Base-by-base conservation (phyloP, 2,888 invertebrate species). In the Candidula unifasciata region DNA sequence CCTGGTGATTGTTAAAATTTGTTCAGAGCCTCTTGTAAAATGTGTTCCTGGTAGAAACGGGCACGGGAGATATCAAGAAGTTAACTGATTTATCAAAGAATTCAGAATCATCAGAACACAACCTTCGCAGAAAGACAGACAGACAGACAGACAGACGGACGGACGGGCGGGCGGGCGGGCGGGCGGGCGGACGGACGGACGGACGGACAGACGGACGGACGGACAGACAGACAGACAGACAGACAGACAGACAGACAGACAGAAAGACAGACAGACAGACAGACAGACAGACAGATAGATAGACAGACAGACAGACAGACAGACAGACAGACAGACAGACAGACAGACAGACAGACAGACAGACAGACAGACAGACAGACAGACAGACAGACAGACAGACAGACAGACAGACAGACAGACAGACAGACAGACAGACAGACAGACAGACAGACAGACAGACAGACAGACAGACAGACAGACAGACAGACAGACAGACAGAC, bases 351-450 rank as follows among this genome's bases (percentile, higher is more conserved):
- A 66, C 27, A 80, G 80, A 80, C 27, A 80, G 68, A 80, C 44
- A 80, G 68, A 66, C 52, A 66, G 80, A 80, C 44, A 66, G 66
- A 66, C 68, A 80, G 82, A 66, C 68, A 80, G 80, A 80, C 35
- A 80, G 80, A 66, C 68, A 66, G 68, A 80, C 80, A 66, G 52
- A 66, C 35, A 66, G 68, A 80, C 68, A 66, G 68, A 80, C 44
- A 80, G 80, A 66, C 80, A 71, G 71, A 81, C 71, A 81, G 71
- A 81, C 71, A 81, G 81, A 71, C 71, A 81, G 57, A 71, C 71
- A 81, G 71, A 81, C 71, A 81, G 81, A 81, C 81, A 81, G 69
- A 69, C 71, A 71, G 71, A 81, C 57, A 80, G 80, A 80, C 68
- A 80, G 80, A 66, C 68, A 68, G 68, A 80, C 52, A 80, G 68